These are phyloP conservation scores for Stenichneumon culpator DNA, from an alignment of 2,888 invertebrate genomes.

Conservation along the genomic window DNA sequence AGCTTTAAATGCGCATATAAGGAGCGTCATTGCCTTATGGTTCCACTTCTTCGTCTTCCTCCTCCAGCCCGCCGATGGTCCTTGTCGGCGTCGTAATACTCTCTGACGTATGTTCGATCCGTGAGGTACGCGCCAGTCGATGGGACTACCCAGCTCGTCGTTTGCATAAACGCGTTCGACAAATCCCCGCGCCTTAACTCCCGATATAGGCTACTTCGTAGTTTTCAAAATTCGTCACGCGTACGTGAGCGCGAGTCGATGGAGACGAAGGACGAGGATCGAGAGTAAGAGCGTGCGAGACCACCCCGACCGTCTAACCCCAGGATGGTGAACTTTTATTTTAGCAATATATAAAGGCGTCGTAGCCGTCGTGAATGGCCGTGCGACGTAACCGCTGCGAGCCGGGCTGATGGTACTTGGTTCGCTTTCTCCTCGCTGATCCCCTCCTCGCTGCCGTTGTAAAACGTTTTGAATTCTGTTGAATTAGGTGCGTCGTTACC, in stretches of 20 bases:
- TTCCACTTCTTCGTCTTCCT: background rate
- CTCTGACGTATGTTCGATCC: conserved; percentile 47
- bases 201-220: conserved; percentile 17
- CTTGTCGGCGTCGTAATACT: conserved; percentile 32
- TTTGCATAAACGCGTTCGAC: conserved; percentile 48
- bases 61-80: conserved; percentile 13
- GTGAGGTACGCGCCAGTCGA: conserved; percentile 30
- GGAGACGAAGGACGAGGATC: background rate
- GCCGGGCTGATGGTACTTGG: conserved; percentile 33
- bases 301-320: background rate
- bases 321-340: conserved; percentile 57
- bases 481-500: conserved; percentile 68
- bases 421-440: conserved; percentile 17
- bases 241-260: conserved; percentile 41
- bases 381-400: conserved; percentile 21
- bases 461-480: conserved; percentile 69
- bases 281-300: background rate
- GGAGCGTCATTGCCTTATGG: conserved; percentile 17
- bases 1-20: conserved; percentile 48
- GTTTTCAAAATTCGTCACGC: conserved; percentile 58
- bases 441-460: conserved; percentile 56
- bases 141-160: conserved; percentile 12
- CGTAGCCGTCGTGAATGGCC: conserved; percentile 27
- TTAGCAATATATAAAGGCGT: conserved; percentile 44
- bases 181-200: conserved; percentile 37